Evolutionary conservation across 2,113 vertebrate genomes (phyloP), one percentile per base, ranked within the genome.

Genomic region (Alectura lathami): DNA sequence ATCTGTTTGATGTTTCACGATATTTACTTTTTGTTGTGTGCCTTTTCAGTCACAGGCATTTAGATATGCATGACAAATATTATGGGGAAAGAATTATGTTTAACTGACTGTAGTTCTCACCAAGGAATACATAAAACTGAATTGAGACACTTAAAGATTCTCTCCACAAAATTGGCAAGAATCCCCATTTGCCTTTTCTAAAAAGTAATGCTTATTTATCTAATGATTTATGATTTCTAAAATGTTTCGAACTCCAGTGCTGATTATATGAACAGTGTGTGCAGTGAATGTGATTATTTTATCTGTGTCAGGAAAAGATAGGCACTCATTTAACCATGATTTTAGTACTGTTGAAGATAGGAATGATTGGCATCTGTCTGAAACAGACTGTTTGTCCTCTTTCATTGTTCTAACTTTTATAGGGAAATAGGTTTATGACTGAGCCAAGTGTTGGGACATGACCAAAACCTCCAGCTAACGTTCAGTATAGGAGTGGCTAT

Each of bases 61-160:
- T 90, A 91, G 43, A 79, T 76, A 69, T 66, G 57, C 67, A 53
- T 85, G 83, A 76, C 62, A 96, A 78, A 66, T 93, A 50, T 34
- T 72, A 56, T 5, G 26, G 29, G 29, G 70, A 76, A 92, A 66
- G 47, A 79, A 59, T 69, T 82, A 38, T 6, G 1, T 89, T 76
- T 63, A 87, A 69, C 53, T 76, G 68, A 56, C 88, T 82, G 57
- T 50, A 9, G 0, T 92, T 91, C 59, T 91, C 89, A 85, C 45
- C 50, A 70, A 92, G 59, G 67, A 87, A 77, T 89, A 51, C 40
- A 60, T 76, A 81, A 95, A 74, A 48, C 42, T 34, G 6, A 85
- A 77, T 73, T n/a, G 80, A 80, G 68, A 74, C 54, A 24, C 54
- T 63, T 80, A 48, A 83, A 80, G 45, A 74, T 83, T 67, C 42